Base-by-base conservation (phyloP, 2,113 vertebrate genomes). In the Chloebia gouldiae region DNA sequence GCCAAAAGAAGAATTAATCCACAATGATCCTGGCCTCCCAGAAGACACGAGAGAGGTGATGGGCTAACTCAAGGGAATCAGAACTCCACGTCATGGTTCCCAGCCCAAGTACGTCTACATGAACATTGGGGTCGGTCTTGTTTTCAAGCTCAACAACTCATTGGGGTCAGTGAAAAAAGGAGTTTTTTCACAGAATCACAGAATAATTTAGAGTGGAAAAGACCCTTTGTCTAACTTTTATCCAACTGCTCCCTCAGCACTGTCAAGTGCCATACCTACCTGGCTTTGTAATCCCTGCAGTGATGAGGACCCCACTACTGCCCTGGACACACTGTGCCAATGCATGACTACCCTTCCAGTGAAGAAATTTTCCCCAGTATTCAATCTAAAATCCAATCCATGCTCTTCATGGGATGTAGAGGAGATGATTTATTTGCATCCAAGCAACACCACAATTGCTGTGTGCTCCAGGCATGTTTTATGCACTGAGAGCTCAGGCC, bases 401-500 rank as follows among this genome's bases (percentile, higher is more conserved):
- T 18, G 14, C 30, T 69, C 21, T 27, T 25, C 10, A 9, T 24
- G 45, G 14, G 54, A 49, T 4, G 27, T 17, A 37, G 37, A 86
- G 25, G 15, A 51, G 71, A 47, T 31, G 0, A 63, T 13, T 37
- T 28, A 11, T 14, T 9, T 10, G 13, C 47, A 27, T 37, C 28
- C 39, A 37, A 61, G 42, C 37, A 81, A 54, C 7, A 10, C 28
- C 0, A 0, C 37, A 42, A 11, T 45, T 0, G 0, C 30, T 23
- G 19, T 42, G 53, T 51, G 35, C 30, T 71, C 61, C 0, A 2
- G 35, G 35, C 4, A 2, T 18, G 24, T 42, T 77, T 44, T 33
- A n/a, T 37, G 66, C 88, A 23, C 50, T 24, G 24, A 28, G 15
- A 35, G 33, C 28, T 79, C 21, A 40, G 28, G 28, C 11, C 81